Percentiles rank a stretch among this genome's conserved stretches.
Conservation (phyloP, 2,797 vertebrate genomes). For the Channa striata region DNA sequence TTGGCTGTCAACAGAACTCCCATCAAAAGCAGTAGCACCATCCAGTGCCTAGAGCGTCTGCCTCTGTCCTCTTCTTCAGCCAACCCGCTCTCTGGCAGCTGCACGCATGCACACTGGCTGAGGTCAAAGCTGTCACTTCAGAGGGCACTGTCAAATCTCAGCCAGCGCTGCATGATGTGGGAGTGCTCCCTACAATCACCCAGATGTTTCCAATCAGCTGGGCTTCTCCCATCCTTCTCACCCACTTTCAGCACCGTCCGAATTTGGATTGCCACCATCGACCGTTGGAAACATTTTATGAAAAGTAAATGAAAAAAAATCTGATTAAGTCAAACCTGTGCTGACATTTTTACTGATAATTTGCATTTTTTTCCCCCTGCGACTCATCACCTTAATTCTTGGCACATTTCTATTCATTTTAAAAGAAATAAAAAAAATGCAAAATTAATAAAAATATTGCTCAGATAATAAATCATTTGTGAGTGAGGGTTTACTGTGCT, state of each 20-base stretch:
- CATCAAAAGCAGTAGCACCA: constrained; percentile 77
- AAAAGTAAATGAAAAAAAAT: constrained; percentile 44
- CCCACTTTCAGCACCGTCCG: constrained; percentile 40
- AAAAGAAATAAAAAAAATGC: not conserved
- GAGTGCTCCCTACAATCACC: constrained; percentile 82
- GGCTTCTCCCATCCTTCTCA: constrained; percentile 72
- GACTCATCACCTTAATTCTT: constrained; percentile 31
- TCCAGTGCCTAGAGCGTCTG: constrained; percentile 78
- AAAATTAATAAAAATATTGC: not conserved
- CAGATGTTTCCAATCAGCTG: constrained; percentile 89
- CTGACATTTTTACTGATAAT: constrained; percentile 47
- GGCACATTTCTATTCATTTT: constrained; percentile 16
- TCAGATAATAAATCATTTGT: constrained; percentile 5
- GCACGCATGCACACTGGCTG: constrained; percentile 79
- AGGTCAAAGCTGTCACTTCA: constrained; percentile 88
- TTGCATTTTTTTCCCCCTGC: not conserved
- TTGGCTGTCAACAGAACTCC: constrained; percentile 77
- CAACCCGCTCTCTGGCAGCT: constrained; percentile 79
- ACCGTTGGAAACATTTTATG: constrained; percentile 47
- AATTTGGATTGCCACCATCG: constrained; percentile 53
- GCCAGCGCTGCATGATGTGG: constrained; percentile 82
- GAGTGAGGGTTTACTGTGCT: not conserved
- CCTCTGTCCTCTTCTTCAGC: constrained; percentile 77
- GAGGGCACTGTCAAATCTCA: constrained; percentile 86
- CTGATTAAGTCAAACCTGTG: constrained; percentile 54